These are phyloP conservation scores for Schmidtea mediterranea DNA, from an alignment of 1,140 invertebrate species.

Conservation along the genomic window DNA sequence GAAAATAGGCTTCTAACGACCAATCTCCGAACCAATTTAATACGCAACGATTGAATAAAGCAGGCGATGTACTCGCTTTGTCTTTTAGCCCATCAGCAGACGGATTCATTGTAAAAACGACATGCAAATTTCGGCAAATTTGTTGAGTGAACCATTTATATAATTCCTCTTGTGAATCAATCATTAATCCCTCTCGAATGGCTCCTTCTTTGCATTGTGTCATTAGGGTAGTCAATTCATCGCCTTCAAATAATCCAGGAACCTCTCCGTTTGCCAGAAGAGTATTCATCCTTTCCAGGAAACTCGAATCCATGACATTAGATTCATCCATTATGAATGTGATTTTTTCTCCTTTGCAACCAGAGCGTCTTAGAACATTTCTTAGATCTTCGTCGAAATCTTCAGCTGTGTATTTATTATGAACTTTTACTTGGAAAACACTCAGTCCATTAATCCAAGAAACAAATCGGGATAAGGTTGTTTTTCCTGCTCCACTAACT, in stretches of 20 bases:
- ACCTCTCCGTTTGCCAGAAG: constrained; percentile 93
- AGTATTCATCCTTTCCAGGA: constrained; percentile 96
- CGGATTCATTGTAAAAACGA: constrained; percentile 99
- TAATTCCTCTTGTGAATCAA: constrained; percentile 86
- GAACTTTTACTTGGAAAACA: constrained; percentile 75
- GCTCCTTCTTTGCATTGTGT: constrained; percentile 97
- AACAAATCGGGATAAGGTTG: constrained; percentile 86
- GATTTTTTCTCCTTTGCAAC: constrained; percentile 82
- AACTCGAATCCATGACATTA: constrained; percentile 89
- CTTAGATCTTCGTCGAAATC: constrained; percentile 97
- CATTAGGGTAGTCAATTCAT: constrained; percentile 93
- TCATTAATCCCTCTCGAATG: constrained; percentile 81
- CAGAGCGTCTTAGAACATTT: constrained; percentile 62
- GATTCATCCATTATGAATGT: constrained; percentile 96
- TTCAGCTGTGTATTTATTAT: constrained; percentile 90
- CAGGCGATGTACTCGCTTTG: constrained; percentile 84
- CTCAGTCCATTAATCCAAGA: constrained; percentile 98
- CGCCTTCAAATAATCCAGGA: constrained; percentile 40
- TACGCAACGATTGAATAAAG: constrained; percentile 93
- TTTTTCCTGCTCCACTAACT: constrained; percentile 89
- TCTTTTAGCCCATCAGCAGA: constrained; percentile 88
- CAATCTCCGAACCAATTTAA: constrained; percentile 99
- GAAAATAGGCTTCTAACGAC: constrained; percentile 83
- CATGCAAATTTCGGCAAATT: constrained; percentile 52
- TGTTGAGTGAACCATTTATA: constrained; percentile 90